Evolutionary conservation across 2,888 invertebrate genomes (phyloP).

Genomic region (Drosophila nigricruria): DNA sequence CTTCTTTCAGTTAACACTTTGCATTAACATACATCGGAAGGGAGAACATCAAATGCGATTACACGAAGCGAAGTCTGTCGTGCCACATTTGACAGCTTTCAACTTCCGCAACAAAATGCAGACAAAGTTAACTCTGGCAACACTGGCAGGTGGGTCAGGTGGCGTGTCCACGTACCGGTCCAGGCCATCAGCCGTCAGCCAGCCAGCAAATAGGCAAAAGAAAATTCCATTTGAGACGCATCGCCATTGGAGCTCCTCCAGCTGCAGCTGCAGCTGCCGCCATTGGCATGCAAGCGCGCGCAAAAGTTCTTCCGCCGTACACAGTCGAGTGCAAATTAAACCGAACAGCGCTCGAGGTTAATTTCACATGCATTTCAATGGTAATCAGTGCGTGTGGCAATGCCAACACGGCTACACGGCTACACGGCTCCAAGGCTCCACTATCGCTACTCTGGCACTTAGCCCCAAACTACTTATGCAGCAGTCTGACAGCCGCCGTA

Average conservation of each 20-base stretch:
- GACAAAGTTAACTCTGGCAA: slow-evolving; percentile 40
- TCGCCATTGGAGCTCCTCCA: slow-evolving; percentile 38
- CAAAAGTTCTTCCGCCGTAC: slow-evolving; percentile 41
- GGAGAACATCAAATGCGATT: slow-evolving; percentile 47
- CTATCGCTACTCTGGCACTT: slow-evolving; percentile 61
- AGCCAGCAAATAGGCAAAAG: slow-evolving; percentile 74
- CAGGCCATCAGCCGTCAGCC: slow-evolving; percentile 59
- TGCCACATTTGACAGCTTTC: slow-evolving; percentile 54
- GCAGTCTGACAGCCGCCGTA: slow-evolving; percentile 36
- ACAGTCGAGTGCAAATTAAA: slow-evolving; percentile 77
- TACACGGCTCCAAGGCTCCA: slow-evolving; percentile 27
- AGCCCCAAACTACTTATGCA: slow-evolving; percentile 71
- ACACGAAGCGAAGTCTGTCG: slow-evolving; percentile 25
- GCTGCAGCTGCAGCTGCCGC: slow-evolving; percentile 18
- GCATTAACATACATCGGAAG: slow-evolving; percentile 35
- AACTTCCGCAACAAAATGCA: slow-evolving; percentile 53
- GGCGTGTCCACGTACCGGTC: slow-evolving; percentile 46
- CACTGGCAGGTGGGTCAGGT: slow-evolving; percentile 20
- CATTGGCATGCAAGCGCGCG: slow-evolving; percentile 59
- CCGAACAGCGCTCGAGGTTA: slow-evolving; percentile 75
- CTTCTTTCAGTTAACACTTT: slow-evolving; percentile 1
- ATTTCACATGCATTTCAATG: slow-evolving; percentile 80
- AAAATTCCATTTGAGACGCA: slow-evolving; percentile 76
- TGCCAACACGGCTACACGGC: slow-evolving; percentile 35
- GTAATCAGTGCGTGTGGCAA: slow-evolving; percentile 77